These are phyloP conservation scores for Callocephalon fimbriatum DNA, from an alignment of 2,113 vertebrate genomes.

Conservation along the genomic window DNA sequence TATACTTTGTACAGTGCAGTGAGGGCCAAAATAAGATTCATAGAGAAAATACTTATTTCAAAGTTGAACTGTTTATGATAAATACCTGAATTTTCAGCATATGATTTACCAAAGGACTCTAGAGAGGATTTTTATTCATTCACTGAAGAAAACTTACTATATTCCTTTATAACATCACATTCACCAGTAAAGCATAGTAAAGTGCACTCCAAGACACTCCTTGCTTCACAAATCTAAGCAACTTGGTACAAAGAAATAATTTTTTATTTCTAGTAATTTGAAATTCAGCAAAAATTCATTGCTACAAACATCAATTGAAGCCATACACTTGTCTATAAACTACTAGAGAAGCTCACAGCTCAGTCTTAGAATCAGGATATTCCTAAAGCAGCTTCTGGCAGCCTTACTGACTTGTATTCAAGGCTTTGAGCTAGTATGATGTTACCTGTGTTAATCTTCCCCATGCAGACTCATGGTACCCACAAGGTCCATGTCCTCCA, in stretches of 20 bases:
- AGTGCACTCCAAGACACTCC: background rate
- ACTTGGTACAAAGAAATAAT: background rate
- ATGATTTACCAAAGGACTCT: background rate
- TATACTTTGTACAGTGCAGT: background rate
- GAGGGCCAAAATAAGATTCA: background rate
- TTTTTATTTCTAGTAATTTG: background rate
- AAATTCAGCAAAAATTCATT: background rate
- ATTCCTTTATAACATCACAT: background rate
- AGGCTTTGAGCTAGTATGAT: background rate
- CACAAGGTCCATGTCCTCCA: background rate
- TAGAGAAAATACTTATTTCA: background rate
- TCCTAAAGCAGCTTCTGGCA: background rate
- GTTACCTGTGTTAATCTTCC: background rate
- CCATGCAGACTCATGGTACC: background rate
- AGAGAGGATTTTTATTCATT: background rate
- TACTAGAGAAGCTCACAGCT: background rate
- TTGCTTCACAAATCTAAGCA: background rate
- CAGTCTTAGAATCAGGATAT: background rate
- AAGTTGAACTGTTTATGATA: background rate
- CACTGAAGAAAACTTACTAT: background rate
- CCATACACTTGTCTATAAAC: background rate
- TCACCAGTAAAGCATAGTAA: background rate
- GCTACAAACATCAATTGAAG: background rate
- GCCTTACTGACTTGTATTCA: background rate
- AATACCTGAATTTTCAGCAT: background rate